These are phyloP conservation scores for Lordiphosa collinella DNA, from an alignment of 1,140 invertebrate genomes.

Conservation along the genomic window DNA sequence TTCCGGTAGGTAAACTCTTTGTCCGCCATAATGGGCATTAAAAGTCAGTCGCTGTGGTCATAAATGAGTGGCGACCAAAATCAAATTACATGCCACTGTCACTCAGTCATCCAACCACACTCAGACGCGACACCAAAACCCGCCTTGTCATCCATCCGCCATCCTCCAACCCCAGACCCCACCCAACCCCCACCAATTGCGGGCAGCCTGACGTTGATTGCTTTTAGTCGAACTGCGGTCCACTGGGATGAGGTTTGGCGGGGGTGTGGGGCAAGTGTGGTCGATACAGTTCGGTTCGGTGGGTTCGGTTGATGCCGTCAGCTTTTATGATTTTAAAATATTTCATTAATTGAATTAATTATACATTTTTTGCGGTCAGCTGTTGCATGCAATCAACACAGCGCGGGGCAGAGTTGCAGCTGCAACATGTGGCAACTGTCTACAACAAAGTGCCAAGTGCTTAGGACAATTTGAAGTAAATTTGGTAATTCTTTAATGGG, in stretches of 20 bases:
- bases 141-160: neutral
- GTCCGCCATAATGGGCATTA: conserved; percentile 6
- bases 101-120: conserved; percentile 5
- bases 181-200: conserved; percentile 2
- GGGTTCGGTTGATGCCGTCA: conserved; percentile 16
- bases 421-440: neutral
- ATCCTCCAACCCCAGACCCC: neutral
- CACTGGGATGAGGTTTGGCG: neutral
- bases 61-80: conserved; percentile 25
- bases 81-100: conserved; percentile 34
- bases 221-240: conserved; percentile 41
- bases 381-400: conserved; percentile 22
- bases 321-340: conserved; percentile 58
- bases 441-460: too few relatives aligned
- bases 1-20: neutral
- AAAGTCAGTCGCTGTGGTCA: conserved; percentile 12
- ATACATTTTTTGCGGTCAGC: conserved; percentile 60
- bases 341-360: conserved; percentile 71
- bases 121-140: neutral
- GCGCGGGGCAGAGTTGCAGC: neutral
- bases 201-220: conserved; percentile 38
- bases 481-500: conserved; percentile 70
- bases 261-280: neutral
- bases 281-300: neutral
- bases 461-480: too few relatives aligned